Evolutionary conservation across 2,797 vertebrate genomes (phyloP).

Genomic region (Paratrypauchen microcephalus): DNA sequence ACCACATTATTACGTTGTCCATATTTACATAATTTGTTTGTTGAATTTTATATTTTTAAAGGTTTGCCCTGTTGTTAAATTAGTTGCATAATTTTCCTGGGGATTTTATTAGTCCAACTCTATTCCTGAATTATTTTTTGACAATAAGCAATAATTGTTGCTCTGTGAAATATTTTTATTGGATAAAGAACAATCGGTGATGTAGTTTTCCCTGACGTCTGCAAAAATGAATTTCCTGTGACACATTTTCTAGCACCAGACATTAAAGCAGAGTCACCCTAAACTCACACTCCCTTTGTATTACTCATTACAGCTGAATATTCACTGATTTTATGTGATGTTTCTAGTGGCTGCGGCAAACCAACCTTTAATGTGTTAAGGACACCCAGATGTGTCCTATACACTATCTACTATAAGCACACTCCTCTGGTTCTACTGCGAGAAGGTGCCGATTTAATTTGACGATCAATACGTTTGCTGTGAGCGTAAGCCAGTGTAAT

Average conservation of each 20-base stretch:
- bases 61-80: not conserved
- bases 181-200: not conserved
- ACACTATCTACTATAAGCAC: slow-evolving; percentile 42
- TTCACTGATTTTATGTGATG: not conserved
- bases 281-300: not conserved
- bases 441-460: slow-evolving; percentile 70
- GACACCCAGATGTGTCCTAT: slow-evolving; percentile 38
- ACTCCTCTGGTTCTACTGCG: slow-evolving; percentile 41
- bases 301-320: not conserved
- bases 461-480: slow-evolving; percentile 76
- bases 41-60: not conserved
- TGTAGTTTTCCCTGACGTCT: not conserved
- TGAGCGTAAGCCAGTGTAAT: slow-evolving; percentile 66
- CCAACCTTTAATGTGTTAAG: slow-evolving; percentile 41
- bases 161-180: not conserved
- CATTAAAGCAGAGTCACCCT: not conserved
- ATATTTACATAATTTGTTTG: too few species aligned
- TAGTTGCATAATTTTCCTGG: not conserved
- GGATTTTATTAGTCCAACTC: not conserved
- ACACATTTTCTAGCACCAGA: not conserved
- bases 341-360: not conserved
- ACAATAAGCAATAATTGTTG: not conserved
- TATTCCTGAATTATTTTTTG: too few species aligned
- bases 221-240: not conserved
- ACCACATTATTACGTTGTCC: too few species aligned